These are phyloP conservation scores for Caenorhabditis macrosperma DNA, from an alignment of 2,888 invertebrate genomes.

Conservation along the genomic window DNA sequence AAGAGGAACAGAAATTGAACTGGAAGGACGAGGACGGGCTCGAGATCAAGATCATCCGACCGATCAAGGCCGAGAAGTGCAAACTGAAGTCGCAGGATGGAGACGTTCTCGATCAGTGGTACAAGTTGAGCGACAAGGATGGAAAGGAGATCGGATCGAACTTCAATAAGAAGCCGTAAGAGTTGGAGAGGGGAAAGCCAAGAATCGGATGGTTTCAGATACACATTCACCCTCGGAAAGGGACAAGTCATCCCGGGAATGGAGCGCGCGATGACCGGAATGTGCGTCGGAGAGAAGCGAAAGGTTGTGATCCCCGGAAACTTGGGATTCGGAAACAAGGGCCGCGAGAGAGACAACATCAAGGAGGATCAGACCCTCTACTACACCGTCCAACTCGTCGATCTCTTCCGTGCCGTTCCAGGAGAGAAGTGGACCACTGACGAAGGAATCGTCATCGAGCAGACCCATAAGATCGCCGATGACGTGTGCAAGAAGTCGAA, in stretches of 20 bases:
- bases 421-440: constrained; percentile 78
- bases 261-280: constrained; percentile 79
- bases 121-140: constrained; percentile 77
- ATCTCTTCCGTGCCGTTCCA: constrained; percentile 78
- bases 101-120: constrained; percentile 77
- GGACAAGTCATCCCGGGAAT: constrained; percentile 79
- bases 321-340: constrained; percentile 76
- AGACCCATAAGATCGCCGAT: constrained; percentile 69
- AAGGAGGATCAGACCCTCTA: constrained; percentile 76
- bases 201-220: no score
- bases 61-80: constrained; percentile 79
- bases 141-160: constrained; percentile 80
- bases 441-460: constrained; percentile 67
- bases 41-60: constrained; percentile 78
- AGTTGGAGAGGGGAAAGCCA: no score
- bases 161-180: constrained; percentile 80
- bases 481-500: constrained; percentile 69
- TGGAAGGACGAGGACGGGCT: constrained; percentile 78
- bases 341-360: constrained; percentile 74
- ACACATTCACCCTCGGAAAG: constrained; percentile 78
- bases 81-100: constrained; percentile 75
- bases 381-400: constrained; percentile 79
- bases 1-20: constrained; percentile 76
- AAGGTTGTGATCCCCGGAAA: constrained; percentile 79
- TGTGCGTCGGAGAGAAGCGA: constrained; percentile 80